Percentiles rank a stretch among this genome's conserved stretches.
Conservation (phyloP, 2,797 vertebrate species). For the Lindbergichthys nudifrons region DNA sequence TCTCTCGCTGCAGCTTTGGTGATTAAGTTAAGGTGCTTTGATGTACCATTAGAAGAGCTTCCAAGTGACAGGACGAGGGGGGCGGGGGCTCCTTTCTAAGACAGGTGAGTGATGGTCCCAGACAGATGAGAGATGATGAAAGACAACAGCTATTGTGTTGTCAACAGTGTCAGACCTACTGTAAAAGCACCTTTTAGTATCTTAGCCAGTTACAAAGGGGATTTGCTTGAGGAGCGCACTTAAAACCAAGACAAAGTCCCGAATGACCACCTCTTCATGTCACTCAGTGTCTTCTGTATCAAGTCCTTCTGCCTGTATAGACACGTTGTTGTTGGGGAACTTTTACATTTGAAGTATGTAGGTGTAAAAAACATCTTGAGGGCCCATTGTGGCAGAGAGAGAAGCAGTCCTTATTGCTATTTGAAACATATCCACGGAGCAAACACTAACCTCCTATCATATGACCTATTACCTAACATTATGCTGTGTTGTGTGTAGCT, state of each 20-base stretch:
- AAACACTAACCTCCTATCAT: constrained; percentile 51
- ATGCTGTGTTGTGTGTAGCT: constrained; percentile 40
- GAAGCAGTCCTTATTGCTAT: constrained; percentile 32
- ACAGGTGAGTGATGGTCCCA: constrained; percentile 45
- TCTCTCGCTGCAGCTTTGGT: constrained; percentile 53
- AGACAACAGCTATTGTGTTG: constrained; percentile 53
- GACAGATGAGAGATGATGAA: constrained; percentile 54
- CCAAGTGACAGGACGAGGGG: constrained; percentile 15
- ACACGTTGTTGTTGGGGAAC: constrained; percentile 44
- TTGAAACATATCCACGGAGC: constrained; percentile 50
- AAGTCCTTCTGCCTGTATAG: constrained; percentile 34
- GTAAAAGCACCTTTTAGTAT: constrained; percentile 60
- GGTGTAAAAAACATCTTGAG: constrained; percentile 54
- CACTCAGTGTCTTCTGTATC: constrained; percentile 33
- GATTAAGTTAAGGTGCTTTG: constrained; percentile 64
- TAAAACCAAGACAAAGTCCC: constrained; percentile 48
- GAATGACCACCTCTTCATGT: constrained; percentile 38
- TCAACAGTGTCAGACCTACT: constrained; percentile 58
- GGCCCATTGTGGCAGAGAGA: constrained; percentile 45
- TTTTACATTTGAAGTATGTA: constrained; percentile 39
- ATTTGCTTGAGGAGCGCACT: constrained; percentile 47
- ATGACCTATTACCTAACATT: constrained; percentile 56
- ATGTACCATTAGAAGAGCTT: constrained; percentile 57
- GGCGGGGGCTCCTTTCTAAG: constrained; percentile 18
- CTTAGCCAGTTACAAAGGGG: constrained; percentile 36